Base-by-base conservation (phyloP, 2,888 invertebrate species). In the Odontocerum albicorne region DNA sequence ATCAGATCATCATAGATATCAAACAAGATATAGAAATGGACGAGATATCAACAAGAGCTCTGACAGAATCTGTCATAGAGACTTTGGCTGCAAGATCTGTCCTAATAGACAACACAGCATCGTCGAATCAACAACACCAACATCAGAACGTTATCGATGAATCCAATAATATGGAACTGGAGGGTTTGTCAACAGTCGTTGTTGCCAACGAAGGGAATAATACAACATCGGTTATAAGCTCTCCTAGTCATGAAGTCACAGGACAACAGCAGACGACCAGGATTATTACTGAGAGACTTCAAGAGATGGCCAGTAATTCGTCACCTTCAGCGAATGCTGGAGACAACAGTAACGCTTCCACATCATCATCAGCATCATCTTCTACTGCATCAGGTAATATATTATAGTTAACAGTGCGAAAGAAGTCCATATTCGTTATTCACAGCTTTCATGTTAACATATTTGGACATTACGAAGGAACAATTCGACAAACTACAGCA, bases 21-120 rank as follows among this genome's bases (percentile, higher is more conserved):
- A 78, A 78, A 59, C 77, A 77, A 57, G 77, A 77, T 40, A 61
- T 59, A 31, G 60, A 61, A 55, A 77, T 78, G 16, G 75, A 77
- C 62, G 77, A 77, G 61, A 36, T 75, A 43, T 76, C 77, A 1
- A 78, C 78, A 0, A 65, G 77, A 1, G 75, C 75, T 0, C 43
- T 78, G n/a, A 77, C 78, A 1, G 78, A 77, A 55, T 75, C 76
- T 59, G 77, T 78, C 0, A 78, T 78, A 77, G 78, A 78, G 62
- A 72, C 76, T 0, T 65, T 78, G 0, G 78, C 77, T 1, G 78
- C 77, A 0, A 64, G 77, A 0, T 77, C 78, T 0, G 77, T 77
- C 0, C 76, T 75, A 58, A 76, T 77, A n/a, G 77, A 78, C 43
- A 77, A 76, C 36, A 67, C 72, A 0, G 72, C 55, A 1, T 15